Conservation (phyloP, 2,113 vertebrate species). For the cat (Felis catus) region DNA sequence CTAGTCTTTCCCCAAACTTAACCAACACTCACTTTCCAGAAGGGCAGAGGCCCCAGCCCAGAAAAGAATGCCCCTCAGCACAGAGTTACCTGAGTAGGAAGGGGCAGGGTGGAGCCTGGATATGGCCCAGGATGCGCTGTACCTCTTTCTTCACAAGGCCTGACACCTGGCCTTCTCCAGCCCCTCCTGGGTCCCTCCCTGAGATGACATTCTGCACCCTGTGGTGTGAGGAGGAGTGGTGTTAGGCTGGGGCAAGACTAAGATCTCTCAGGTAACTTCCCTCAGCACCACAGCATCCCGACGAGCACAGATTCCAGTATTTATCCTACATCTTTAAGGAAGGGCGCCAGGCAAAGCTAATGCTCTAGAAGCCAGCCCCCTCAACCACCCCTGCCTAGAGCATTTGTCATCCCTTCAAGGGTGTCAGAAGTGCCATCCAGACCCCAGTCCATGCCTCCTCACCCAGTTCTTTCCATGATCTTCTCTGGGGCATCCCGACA, state of each 20-base stretch:
- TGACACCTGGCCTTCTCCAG: not conserved
- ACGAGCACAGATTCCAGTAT: not conserved
- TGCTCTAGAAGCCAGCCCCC: not conserved
- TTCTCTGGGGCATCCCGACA: not conserved
- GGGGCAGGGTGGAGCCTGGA: constrained; percentile 75
- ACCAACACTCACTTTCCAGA: not conserved
- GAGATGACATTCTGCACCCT: constrained; percentile 77
- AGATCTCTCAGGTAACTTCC: not conserved
- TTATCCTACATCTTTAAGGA: not conserved
- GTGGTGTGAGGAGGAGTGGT: not conserved
- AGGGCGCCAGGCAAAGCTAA: not conserved
- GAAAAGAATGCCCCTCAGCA: not conserved
- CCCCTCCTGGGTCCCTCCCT: fast-evolving
- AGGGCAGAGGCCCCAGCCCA: not conserved
- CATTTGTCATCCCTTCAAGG: not conserved
- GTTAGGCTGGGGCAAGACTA: not conserved
- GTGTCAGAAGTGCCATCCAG: not conserved
- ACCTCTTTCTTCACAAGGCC: constrained; percentile 64
- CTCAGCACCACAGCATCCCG: not conserved
- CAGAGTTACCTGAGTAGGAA: constrained; percentile 80
- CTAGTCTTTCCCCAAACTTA: not conserved
- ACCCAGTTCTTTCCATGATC: constrained; percentile 81
- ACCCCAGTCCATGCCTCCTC: constrained; percentile 21
- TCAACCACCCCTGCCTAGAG: not conserved
- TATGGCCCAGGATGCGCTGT: constrained; percentile 72